phyloP scores from a whole-genome alignment of 2,888 invertebrate genomes.

The Coelopa pilipes region DNA sequence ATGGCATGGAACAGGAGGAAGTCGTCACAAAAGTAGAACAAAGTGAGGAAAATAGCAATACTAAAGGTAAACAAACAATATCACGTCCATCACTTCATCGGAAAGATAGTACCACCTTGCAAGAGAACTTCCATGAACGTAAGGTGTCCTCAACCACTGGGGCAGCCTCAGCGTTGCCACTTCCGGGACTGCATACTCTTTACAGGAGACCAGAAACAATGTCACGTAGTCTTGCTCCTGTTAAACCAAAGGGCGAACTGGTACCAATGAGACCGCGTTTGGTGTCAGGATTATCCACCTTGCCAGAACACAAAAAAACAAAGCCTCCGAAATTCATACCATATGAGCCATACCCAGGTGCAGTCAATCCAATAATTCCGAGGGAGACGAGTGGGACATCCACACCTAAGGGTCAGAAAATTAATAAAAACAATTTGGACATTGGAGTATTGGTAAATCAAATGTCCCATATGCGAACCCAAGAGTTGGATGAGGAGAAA shows the following conservation, averaged over 20 bases:
- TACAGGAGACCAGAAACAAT: slow-evolving; percentile 55
- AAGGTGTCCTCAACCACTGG: slow-evolving; percentile 29
- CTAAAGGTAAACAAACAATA: background rate
- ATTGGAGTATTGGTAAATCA: slow-evolving; percentile 76
- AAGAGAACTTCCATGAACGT: slow-evolving; percentile 51
- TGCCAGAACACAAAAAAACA: slow-evolving; percentile 59
- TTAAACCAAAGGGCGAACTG: slow-evolving; percentile 70
- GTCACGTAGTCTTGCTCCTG: slow-evolving; percentile 64
- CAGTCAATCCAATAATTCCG: slow-evolving; percentile 81
- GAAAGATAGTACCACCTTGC: slow-evolving; percentile 52
- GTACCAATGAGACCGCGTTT: slow-evolving; percentile 74
- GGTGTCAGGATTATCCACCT: slow-evolving; percentile 60
- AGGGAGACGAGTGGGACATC: slow-evolving; percentile 45
- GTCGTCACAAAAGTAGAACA: slow-evolving; percentile 53
- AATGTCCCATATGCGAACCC: slow-evolving; percentile 76
- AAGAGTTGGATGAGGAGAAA: slow-evolving; percentile 70
- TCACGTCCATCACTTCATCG: slow-evolving; percentile 49
- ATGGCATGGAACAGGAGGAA: slow-evolving; percentile 78
- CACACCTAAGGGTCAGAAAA: slow-evolving; percentile 50
- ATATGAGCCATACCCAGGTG: slow-evolving; percentile 88
- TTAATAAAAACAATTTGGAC: slow-evolving; percentile 72
- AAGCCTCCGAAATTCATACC: slow-evolving; percentile 86
- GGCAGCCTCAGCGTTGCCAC: slow-evolving; percentile 41
- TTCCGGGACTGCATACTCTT: slow-evolving; percentile 59
- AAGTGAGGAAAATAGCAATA: slow-evolving; percentile 45